Evolutionary conservation across 2,888 invertebrate species (phyloP).

Genomic region (Eupsilia transversa): DNA sequence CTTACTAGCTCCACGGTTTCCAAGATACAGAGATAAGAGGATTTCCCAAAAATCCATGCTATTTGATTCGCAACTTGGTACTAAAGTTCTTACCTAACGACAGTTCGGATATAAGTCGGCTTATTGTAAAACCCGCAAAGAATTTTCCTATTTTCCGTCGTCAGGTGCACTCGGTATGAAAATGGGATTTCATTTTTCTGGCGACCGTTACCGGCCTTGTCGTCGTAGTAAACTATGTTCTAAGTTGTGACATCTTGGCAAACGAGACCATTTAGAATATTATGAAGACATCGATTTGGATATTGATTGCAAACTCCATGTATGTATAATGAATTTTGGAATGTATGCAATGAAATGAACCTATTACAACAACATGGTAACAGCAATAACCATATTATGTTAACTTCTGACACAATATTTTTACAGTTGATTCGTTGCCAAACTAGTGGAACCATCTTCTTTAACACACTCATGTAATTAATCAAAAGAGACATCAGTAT

Average conservation of each 20-base stretch:
- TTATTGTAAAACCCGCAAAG: constrained; percentile 80
- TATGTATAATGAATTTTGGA: constrained; percentile 10
- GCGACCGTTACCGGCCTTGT: constrained; percentile 63
- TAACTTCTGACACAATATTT: constrained; percentile 34
- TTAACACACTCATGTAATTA: constrained; percentile 28
- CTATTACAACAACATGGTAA: constrained; percentile 21
- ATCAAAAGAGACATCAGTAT: constrained; percentile 30
- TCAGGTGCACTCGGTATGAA: constrained; percentile 76
- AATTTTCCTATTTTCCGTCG: constrained; percentile 77
- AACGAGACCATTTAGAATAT: constrained; percentile 29
- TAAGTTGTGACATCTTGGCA: constrained; percentile 55
- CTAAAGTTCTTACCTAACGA: constrained; percentile 77
- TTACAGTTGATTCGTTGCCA: constrained; percentile 40
- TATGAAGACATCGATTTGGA: constrained; percentile 22
- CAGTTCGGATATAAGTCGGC: constrained; percentile 77
- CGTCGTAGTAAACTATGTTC: constrained; percentile 52
- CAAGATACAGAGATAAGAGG: constrained; percentile 68
- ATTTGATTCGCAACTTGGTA: constrained; percentile 73
- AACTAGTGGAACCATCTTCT: constrained; percentile 16
- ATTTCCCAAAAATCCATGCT: constrained; percentile 68
- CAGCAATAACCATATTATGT: too few relatives aligned
- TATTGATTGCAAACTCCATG: constrained; percentile 14
- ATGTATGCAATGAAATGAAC: constrained; percentile 8
- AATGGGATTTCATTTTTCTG: constrained; percentile 78
- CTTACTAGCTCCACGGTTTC: constrained; percentile 38